These are phyloP conservation scores for Tenthredo notha DNA, from an alignment of 2,888 invertebrate species.

Conservation along the genomic window DNA sequence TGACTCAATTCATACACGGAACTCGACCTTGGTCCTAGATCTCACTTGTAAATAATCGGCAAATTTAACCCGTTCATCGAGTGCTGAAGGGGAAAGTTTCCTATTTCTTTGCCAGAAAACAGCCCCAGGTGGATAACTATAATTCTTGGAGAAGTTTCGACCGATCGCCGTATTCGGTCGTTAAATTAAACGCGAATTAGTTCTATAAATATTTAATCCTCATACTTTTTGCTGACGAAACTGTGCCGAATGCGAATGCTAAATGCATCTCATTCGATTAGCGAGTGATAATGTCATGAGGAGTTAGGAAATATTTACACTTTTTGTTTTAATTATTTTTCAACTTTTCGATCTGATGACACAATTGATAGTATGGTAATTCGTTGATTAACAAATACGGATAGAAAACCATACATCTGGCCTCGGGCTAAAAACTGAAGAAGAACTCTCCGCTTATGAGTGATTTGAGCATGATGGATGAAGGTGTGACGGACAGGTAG, in stretches of 20 bases:
- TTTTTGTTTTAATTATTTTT: not conserved
- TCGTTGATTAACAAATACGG: not conserved
- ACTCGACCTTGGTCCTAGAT: slow-evolving; percentile 18
- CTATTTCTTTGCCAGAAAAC: not conserved
- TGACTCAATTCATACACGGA: not conserved
- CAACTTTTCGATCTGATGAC: not conserved
- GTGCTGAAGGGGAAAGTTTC: not conserved
- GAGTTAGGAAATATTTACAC: not conserved
- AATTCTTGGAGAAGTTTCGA: not conserved
- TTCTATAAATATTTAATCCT: not conserved
- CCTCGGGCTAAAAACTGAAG: not conserved
- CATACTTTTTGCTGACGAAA: not conserved
- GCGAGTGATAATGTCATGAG: not conserved
- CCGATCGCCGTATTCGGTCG: not conserved
- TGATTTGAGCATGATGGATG: not conserved
- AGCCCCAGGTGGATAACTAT: not conserved
- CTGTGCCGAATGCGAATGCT: not conserved
- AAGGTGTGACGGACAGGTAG: not conserved
- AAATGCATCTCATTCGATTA: slow-evolving; percentile 10
- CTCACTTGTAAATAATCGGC: slow-evolving; percentile 2
- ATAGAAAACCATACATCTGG: not conserved
- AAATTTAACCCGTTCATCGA: not conserved
- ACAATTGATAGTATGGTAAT: not conserved
- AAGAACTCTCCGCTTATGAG: not conserved
- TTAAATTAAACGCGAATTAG: not conserved